These are phyloP conservation scores for Cherax destructor DNA, from an alignment of 1,140 invertebrate species.

Conservation along the genomic window DNA sequence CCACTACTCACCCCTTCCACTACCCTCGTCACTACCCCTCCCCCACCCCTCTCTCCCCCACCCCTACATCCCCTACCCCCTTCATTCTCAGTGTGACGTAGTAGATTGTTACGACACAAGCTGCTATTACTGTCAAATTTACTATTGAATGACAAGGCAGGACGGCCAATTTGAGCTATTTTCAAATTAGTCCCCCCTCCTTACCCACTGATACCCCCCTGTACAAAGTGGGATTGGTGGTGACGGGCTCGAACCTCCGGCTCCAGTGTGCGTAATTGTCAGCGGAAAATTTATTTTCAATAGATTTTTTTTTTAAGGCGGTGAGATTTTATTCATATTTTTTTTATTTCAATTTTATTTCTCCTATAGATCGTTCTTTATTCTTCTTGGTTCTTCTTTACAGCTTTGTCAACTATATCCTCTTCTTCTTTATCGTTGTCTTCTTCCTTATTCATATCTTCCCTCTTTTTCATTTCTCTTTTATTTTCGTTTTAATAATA, in stretches of 20 bases:
- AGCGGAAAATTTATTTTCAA: neutral
- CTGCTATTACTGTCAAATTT: slow-evolving; percentile 57
- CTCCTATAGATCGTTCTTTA: neutral
- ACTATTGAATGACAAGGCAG: slow-evolving; percentile 55
- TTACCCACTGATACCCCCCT: neutral
- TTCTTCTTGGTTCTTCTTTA: neutral
- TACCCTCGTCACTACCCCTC: neutral
- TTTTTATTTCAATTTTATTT: neutral
- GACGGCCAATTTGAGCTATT: slow-evolving; percentile 61
- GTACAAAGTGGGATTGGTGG: neutral
- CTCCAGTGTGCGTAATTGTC: no score
- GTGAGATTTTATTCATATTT: neutral
- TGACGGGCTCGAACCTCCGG: neutral
- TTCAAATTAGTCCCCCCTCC: slow-evolving; percentile 45
- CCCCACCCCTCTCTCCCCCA: neutral
- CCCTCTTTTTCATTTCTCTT: no score
- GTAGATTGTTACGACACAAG: slow-evolving; percentile 39
- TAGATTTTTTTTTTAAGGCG: neutral
- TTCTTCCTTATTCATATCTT: no score
- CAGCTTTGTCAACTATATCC: neutral
- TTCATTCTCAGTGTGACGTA: neutral
- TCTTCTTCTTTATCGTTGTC: neutral
- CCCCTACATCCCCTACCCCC: no score
- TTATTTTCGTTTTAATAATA: no score
- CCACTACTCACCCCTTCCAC: neutral